Base-by-base conservation (phyloP, 2,888 invertebrate genomes). In the Drosophila anomalipes region DNA sequence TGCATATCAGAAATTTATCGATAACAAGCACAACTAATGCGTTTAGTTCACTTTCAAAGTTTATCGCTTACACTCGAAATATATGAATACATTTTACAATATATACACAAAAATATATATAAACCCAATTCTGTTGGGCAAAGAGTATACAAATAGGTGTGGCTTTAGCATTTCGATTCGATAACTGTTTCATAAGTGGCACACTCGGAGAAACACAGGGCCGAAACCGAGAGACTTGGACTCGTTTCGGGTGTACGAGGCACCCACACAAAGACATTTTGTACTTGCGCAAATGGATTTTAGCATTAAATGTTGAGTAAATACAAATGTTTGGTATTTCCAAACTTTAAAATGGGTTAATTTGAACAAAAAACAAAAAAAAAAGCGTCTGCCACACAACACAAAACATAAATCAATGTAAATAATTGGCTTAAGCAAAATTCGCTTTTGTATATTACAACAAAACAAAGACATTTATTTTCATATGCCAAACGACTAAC, bases 241-340 rank as follows among this genome's bases (percentile, higher is more conserved):
- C 54, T 33, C 51, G 60, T 64, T 52, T 60, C 37, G 49, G 47
- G 37, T 51, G 12, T 62, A 39, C 53, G 49, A 57, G 30, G 26
- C 58, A 65, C 41, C 41, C 41, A 37, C 22, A 66, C 57, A 84
- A 71, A 77, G 44, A 35, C 60, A 63, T 76, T 81, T 71, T 75
- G 80, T 85, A 84, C 75, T 84, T 89, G 87, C 71, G 82, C 87
- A 81, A 83, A 81, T 76, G 79, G 47, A 60, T 81, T 78, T 86
- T 72, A 64, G 65, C 70, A 78, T 78, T 86, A 62, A 54, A 62
- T 77, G 82, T 81, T 77, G 51, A 65, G 59, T 63, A 77, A 77
- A 81, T 71, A 85, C 74, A 84, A 83, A 76, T 81, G 81, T 70
- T 73, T 83, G 86, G 76, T 39, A 65, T 71, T 76, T 74, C 89